Conservation (phyloP, 2,113 vertebrate species). For the Accipiter cooperii region DNA sequence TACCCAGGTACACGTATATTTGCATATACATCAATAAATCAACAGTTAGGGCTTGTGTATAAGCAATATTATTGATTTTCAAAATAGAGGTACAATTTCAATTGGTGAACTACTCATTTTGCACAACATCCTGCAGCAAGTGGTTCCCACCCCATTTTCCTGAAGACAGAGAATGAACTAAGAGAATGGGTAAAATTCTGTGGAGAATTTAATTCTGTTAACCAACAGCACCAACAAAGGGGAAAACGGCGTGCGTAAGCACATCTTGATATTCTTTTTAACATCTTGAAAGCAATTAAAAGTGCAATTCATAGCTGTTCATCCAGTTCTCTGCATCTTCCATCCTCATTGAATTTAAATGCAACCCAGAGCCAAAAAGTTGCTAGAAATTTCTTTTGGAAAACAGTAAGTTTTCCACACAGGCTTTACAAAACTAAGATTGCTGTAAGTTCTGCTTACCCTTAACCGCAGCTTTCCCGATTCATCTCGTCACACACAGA, state of each 20-base stretch:
- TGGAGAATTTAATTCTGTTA: background rate
- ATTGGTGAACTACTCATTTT: background rate
- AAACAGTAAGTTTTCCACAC: background rate
- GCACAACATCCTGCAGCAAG: background rate
- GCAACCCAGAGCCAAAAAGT: background rate
- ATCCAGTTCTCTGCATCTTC: background rate
- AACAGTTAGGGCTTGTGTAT: background rate
- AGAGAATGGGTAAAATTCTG: background rate
- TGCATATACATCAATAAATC: background rate
- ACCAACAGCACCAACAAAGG: background rate
- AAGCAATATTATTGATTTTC: constrained; percentile 18
- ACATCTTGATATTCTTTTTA: background rate
- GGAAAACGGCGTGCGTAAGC: background rate
- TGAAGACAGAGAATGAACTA: background rate
- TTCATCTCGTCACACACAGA: background rate
- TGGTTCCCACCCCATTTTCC: background rate
- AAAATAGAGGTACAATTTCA: background rate
- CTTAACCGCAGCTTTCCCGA: background rate
- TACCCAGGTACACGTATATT: background rate
- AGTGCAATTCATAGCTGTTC: background rate
- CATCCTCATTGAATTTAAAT: background rate
- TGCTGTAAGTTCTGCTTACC: background rate
- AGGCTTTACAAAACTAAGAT: background rate
- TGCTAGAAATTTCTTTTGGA: background rate
- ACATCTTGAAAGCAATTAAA: background rate